phyloP scores from a whole-genome alignment of 2,113 vertebrate species.

The Colistium nudipinnis region DNA sequence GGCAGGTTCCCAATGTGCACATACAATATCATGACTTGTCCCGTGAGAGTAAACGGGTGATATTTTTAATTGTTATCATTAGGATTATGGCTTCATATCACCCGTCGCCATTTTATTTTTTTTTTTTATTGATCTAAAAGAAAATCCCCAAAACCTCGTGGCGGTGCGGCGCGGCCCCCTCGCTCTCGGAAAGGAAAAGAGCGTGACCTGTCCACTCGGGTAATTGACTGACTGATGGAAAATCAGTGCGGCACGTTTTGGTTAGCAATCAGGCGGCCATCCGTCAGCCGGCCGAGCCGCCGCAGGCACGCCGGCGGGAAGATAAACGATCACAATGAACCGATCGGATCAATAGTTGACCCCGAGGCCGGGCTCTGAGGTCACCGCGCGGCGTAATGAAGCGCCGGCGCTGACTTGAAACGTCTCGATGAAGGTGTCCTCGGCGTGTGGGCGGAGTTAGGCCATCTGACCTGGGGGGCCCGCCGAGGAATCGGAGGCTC shows the following conservation, averaged over 20 bases:
- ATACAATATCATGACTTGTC: too few relatives aligned
- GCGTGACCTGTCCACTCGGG: slow-evolving; percentile 8
- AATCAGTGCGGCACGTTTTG: slow-evolving; percentile 22
- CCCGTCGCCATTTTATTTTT: too few relatives aligned
- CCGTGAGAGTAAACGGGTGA: too few relatives aligned
- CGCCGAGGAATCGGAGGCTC: not conserved
- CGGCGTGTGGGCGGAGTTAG: not conserved
- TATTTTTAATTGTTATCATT: too few relatives aligned
- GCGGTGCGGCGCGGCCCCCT: not conserved
- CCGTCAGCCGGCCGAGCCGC: slow-evolving; percentile 29
- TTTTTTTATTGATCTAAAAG: too few relatives aligned
- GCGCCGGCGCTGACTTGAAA: not conserved
- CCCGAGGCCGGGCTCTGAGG: slow-evolving; percentile 5
- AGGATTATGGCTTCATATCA: too few relatives aligned
- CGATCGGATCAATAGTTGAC: slow-evolving; percentile 50
- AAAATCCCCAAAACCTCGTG: too few relatives aligned
- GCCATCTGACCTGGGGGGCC: not conserved
- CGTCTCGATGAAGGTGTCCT: slow-evolving; percentile 47
- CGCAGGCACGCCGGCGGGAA: not conserved
- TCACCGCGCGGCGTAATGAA: slow-evolving; percentile 17
- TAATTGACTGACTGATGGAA: slow-evolving; percentile 56
- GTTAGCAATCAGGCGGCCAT: slow-evolving; percentile 45
- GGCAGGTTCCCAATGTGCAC: too few relatives aligned
- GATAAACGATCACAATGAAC: slow-evolving; percentile 43
- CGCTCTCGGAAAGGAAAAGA: not conserved